phyloP scores from a whole-genome alignment of 1,140 invertebrate species.

The Drosophila insularis region DNA sequence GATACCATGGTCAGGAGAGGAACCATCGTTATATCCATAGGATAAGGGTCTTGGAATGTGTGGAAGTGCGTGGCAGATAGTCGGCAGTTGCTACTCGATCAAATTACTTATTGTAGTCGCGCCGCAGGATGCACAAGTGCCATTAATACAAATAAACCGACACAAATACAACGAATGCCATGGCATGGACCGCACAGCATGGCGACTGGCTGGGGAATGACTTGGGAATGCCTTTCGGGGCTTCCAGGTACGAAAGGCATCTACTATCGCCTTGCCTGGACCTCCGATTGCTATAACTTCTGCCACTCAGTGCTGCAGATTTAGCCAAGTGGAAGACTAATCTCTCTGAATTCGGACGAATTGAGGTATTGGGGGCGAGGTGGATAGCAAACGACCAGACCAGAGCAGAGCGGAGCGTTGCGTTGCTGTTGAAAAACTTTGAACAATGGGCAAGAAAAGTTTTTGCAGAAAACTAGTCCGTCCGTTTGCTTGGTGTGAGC shows the following conservation, averaged over 20 bases:
- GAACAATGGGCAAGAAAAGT: conserved; percentile 72
- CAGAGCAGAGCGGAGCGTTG: not conserved
- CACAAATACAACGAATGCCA: conserved; percentile 53
- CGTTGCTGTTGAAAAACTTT: conserved; percentile 49
- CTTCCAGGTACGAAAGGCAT: conserved; percentile 48
- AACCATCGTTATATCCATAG: not conserved
- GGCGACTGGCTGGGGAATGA: not conserved
- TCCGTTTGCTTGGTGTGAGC: conserved; percentile 43
- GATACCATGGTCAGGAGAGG: not conserved
- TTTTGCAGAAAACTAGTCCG: conserved; percentile 62
- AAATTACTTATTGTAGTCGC: conserved; percentile 74
- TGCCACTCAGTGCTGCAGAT: conserved; percentile 60
- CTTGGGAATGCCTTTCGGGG: conserved; percentile 31
- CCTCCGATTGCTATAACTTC: conserved; percentile 63
- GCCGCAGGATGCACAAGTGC: conserved; percentile 74
- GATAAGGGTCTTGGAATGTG: conserved; percentile 10
- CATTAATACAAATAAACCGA: conserved; percentile 78
- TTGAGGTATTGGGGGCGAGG: not conserved
- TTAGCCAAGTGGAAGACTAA: conserved; percentile 79
- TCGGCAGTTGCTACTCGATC: conserved; percentile 62
- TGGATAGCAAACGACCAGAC: conserved; percentile 38
- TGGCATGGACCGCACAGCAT: conserved; percentile 11
- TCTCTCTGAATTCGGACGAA: conserved; percentile 67
- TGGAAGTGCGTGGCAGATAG: conserved; percentile 11
- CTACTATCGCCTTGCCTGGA: conserved; percentile 23